Evolutionary conservation across 2,797 vertebrate species (phyloP).

Genomic region (Melanotaenia pygmaea): DNA sequence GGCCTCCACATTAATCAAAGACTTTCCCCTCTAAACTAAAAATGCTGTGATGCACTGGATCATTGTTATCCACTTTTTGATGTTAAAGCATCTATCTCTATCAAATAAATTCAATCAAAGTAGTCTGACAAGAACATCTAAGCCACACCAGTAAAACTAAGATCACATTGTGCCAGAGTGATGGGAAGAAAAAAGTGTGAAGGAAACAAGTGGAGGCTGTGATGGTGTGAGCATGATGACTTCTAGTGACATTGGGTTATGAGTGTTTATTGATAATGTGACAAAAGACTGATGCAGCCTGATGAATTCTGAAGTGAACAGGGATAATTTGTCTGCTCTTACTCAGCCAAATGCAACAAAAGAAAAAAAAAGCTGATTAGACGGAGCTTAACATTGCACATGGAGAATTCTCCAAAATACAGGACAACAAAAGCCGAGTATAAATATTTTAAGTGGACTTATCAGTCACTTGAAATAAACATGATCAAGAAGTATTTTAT

Average conservation of each 20-base stretch:
- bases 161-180: neutral
- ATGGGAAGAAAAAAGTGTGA: neutral
- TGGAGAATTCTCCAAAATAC: neutral
- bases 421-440: neutral
- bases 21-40: too few species aligned
- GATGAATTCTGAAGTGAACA: slow-evolving; percentile 3
- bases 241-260: neutral
- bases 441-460: neutral
- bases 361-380: neutral
- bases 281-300: neutral
- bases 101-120: neutral
- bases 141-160: neutral
- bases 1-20: neutral
- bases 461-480: neutral
- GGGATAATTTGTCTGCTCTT: neutral
- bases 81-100: neutral
- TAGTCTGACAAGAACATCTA: too few species aligned
- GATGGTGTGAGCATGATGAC: neutral
- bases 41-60: too few species aligned
- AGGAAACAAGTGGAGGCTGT: neutral
- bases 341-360: neutral
- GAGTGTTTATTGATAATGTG: slow-evolving; percentile 6
- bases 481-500: too few species aligned
- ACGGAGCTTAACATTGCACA: neutral
- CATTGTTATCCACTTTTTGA: neutral